Evolutionary conservation across 2,888 invertebrate species (phyloP).

Genomic region (Rosalia funebris): DNA sequence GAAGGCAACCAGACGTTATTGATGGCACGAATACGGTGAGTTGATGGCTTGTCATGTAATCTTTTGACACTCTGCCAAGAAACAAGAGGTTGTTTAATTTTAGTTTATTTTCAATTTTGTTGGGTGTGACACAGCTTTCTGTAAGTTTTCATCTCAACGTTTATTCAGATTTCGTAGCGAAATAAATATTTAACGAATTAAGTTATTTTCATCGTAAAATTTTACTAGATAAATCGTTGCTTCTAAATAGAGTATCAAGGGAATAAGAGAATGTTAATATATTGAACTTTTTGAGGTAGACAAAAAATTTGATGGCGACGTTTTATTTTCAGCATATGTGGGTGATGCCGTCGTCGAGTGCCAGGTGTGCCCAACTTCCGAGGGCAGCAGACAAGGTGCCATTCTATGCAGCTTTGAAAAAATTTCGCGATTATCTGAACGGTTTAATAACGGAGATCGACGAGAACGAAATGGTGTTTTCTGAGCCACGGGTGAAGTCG

Average conservation of each 20-base stretch:
- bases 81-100: not conserved
- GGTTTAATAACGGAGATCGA: constrained; percentile 86
- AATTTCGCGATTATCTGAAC: constrained; percentile 93
- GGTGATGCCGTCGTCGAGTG: constrained; percentile 99
- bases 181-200: not conserved
- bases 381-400: constrained; percentile 98
- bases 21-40: constrained; percentile 94
- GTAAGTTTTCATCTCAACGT: not conserved
- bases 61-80: constrained; percentile 9
- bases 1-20: constrained; percentile 92
- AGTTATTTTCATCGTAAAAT: not conserved
- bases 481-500: constrained; percentile 75
- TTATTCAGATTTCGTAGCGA: not conserved
- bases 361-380: constrained; percentile 96
- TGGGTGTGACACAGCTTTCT: not conserved
- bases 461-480: constrained; percentile 88
- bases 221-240: not conserved
- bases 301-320: no score
- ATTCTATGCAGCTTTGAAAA: constrained; percentile 94
- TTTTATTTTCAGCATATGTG: constrained; percentile 89
- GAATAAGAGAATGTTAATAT: no score
- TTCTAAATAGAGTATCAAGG: no score
- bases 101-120: not conserved
- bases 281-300: no score
- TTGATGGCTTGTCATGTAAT: constrained; percentile 37